A percentile compares a stretch with the other conserved stretches of the same genome.
Conservation (phyloP, 2,888 invertebrate genomes). For the Coelogynopora nodosa region DNA sequence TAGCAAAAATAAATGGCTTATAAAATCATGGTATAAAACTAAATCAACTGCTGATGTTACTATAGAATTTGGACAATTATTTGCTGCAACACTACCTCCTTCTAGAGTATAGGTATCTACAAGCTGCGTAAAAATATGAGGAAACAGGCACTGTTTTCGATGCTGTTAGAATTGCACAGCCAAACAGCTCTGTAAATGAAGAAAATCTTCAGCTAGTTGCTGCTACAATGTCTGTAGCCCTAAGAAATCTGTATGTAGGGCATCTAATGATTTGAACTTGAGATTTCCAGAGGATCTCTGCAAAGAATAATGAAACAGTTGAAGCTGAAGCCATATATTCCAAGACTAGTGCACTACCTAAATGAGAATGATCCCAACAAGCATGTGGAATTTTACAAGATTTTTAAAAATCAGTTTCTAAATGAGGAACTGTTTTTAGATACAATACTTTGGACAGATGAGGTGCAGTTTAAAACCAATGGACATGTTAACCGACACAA, state of each 20-base stretch:
- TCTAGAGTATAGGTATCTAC: neutral
- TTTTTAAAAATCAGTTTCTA: too few species aligned
- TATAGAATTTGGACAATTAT: constrained; percentile 16
- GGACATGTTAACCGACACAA: too few species aligned
- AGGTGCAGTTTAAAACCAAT: too few species aligned
- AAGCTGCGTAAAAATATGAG: neutral
- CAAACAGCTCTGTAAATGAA: constrained; percentile 17
- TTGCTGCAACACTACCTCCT: constrained; percentile 11
- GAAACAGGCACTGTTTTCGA: constrained; percentile 17
- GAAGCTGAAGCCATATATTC: neutral
- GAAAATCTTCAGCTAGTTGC: constrained; percentile 34
- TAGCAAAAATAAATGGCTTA: too few species aligned
- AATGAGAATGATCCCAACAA: too few species aligned
- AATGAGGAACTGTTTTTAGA: too few species aligned
- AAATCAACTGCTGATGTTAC: constrained; percentile 23
- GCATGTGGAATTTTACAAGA: too few species aligned
- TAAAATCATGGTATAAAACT: constrained; percentile 17
- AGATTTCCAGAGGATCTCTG: neutral
- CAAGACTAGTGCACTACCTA: too few species aligned
- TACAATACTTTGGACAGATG: too few species aligned
- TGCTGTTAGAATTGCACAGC: neutral
- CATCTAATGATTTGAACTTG: constrained; percentile 7
- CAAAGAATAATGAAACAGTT: neutral
- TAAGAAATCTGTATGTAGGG: constrained; percentile 26
- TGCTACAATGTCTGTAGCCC: neutral